Percentiles rank a stretch among this genome's conserved stretches.
These are phyloP conservation scores for Xylocampa areola DNA, from an alignment of 2,888 invertebrate genomes.

Conservation along the genomic window DNA sequence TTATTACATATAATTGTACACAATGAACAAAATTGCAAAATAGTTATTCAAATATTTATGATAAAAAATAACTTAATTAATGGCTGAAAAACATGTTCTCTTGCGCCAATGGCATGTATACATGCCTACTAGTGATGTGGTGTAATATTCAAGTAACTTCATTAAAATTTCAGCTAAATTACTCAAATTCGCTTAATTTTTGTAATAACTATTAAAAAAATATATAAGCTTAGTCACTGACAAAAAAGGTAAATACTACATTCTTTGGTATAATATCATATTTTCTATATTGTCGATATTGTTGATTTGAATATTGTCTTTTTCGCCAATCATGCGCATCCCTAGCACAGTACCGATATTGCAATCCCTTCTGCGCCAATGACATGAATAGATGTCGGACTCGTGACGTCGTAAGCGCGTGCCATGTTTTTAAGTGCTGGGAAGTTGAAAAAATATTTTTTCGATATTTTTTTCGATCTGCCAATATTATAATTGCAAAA, in stretches of 20 bases:
- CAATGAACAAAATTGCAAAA: constrained; percentile 21
- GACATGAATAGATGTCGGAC: constrained; percentile 21
- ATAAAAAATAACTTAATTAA: constrained; percentile 18
- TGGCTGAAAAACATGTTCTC: constrained; percentile 23
- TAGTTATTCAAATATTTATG: constrained; percentile 25
- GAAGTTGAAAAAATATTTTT: constrained; percentile 4
- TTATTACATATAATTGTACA: constrained; percentile 27
- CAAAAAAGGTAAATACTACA: constrained; percentile 24
- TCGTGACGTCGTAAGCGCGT: constrained; percentile 29
- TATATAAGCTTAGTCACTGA: constrained; percentile 25
- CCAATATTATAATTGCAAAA: constrained; percentile 20
- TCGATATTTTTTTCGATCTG: constrained; percentile 4
- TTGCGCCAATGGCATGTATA: constrained; percentile 21
- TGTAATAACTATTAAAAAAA: constrained; percentile 23
- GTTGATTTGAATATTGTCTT: constrained; percentile 14
- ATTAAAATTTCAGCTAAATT: constrained; percentile 15
- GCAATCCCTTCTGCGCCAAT: constrained; percentile 28
- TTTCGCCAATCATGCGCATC: constrained; percentile 25
- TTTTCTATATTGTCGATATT: constrained; percentile 19
- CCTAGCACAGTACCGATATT: constrained; percentile 21
- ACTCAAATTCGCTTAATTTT: constrained; percentile 23
- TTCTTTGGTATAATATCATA: constrained; percentile 24
- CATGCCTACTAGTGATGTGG: constrained; percentile 22
- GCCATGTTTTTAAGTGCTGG: constrained; percentile 12
- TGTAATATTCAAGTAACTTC: constrained; percentile 19